Percentiles rank a stretch among this genome's conserved stretches.
These are phyloP conservation scores for Platanista minor DNA, from an alignment of 2,113 vertebrate species.

Conservation along the genomic window DNA sequence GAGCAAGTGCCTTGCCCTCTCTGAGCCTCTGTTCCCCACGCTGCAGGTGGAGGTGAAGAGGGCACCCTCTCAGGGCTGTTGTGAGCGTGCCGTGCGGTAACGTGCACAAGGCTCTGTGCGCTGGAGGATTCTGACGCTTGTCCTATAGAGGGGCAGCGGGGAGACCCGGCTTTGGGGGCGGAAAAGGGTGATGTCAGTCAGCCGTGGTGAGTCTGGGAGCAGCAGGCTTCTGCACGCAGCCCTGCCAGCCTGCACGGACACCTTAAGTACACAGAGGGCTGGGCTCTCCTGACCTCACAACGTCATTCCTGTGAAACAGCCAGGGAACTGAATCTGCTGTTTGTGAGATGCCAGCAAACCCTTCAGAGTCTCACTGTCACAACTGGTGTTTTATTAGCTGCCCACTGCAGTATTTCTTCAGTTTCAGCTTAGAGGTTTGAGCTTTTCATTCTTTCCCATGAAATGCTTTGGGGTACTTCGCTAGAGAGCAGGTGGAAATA, in stretches of 20 bases:
- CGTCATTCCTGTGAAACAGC: not conserved
- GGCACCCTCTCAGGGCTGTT: not conserved
- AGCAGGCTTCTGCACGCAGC: not conserved
- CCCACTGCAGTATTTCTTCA: not conserved
- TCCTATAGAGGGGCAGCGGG: not conserved
- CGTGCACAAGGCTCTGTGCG: too few species aligned
- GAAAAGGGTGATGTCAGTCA: not conserved
- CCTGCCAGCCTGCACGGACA: not conserved
- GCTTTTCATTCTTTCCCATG: not conserved
- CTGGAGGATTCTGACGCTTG: not conserved
- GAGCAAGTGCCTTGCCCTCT: not conserved
- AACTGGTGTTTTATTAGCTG: not conserved
- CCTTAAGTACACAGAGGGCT: not conserved
- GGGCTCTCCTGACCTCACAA: not conserved
- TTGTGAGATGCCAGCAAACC: not conserved
- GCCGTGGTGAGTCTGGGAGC: too few species aligned
- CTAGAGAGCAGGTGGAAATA: slow-evolving; percentile 28
- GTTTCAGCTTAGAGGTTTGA: not conserved
- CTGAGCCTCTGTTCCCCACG: not conserved
- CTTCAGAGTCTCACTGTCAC: not conserved
- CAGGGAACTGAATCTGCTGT: not conserved
- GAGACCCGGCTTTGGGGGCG: not conserved
- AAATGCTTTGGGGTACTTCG: not conserved
- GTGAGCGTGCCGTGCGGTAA: not conserved
- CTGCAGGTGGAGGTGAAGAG: not conserved